phyloP scores from a whole-genome alignment of 2,888 invertebrate species.

The Pharmacophagus antenor region DNA sequence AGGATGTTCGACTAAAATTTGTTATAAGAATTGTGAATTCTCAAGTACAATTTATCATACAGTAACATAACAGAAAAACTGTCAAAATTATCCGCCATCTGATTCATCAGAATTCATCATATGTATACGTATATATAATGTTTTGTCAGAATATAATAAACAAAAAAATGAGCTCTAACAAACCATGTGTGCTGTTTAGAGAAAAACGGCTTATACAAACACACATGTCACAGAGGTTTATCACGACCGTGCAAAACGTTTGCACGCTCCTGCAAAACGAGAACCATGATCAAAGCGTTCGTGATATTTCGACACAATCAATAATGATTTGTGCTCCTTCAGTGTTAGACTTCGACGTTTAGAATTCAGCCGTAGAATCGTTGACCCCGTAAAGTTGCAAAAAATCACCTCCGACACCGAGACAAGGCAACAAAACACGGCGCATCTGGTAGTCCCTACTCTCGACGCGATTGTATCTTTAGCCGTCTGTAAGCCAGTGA shows the following conservation, averaged over 20 bases:
- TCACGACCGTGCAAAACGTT: slow-evolving; percentile 24
- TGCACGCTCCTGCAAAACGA: slow-evolving; percentile 27
- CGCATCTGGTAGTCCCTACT: slow-evolving; percentile 26
- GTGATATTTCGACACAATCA: slow-evolving; percentile 17
- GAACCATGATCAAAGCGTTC: slow-evolving; percentile 20
- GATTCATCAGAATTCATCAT: too few relatives aligned
- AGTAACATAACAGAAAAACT: too few relatives aligned
- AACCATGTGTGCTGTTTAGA: slow-evolving; percentile 24
- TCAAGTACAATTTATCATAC: too few relatives aligned
- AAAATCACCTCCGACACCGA: slow-evolving; percentile 35
- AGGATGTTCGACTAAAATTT: too few relatives aligned
- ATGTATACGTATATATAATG: too few relatives aligned
- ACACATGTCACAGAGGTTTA: slow-evolving; percentile 26
- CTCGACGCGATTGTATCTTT: slow-evolving; percentile 43
- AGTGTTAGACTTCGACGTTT: background rate
- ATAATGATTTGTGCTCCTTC: slow-evolving; percentile 16
- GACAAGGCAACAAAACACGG: slow-evolving; percentile 44
- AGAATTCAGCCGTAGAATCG: slow-evolving; percentile 5
- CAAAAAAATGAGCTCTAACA: slow-evolving; percentile 3
- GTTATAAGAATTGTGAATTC: too few relatives aligned
- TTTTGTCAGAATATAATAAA: background rate
- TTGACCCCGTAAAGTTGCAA: slow-evolving; percentile 33
- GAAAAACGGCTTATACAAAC: slow-evolving; percentile 13
- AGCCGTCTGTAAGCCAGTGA: slow-evolving; percentile 36
- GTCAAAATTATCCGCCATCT: too few relatives aligned